These are phyloP conservation scores for Ammodytes dubius DNA, from an alignment of 2,113 vertebrate species.

Conservation along the genomic window DNA sequence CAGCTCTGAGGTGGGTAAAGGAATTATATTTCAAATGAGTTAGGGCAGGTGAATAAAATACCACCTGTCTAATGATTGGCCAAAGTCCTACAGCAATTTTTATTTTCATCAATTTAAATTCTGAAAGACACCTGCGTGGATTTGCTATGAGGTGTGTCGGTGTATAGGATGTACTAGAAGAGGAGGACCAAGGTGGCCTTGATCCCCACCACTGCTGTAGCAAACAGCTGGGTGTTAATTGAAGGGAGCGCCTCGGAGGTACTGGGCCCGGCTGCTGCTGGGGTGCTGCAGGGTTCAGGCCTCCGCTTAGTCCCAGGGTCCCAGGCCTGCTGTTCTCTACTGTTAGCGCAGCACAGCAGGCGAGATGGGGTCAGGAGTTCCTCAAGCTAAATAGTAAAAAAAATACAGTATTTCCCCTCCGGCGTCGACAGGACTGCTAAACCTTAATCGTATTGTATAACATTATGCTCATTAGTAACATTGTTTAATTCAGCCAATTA, in stretches of 20 bases:
- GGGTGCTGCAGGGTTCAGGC: conserved; percentile 61
- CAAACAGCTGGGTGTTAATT: conserved; percentile 80
- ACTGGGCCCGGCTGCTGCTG: conserved; percentile 62
- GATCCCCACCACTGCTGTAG: conserved; percentile 56
- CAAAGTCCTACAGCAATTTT: not conserved
- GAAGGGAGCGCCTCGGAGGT: conserved; percentile 66
- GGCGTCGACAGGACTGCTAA: not conserved
- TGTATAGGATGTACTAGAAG: conserved; percentile 16
- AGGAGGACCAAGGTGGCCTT: conserved; percentile 46
- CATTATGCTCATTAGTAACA: not conserved
- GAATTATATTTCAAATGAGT: not conserved
- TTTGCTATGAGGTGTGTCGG: conserved; percentile 1
- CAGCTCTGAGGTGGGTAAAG: not conserved
- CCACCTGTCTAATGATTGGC: not conserved
- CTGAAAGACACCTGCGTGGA: not conserved
- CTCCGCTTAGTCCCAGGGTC: conserved; percentile 71
- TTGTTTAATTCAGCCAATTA: not conserved
- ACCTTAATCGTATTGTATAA: not conserved
- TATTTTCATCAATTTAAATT: not conserved
- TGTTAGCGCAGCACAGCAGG: conserved; percentile 68
- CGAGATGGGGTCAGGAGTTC: conserved; percentile 55
- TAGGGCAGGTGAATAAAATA: not conserved
- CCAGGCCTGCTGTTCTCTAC: conserved; percentile 78
- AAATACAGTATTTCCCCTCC: conserved; percentile 29
- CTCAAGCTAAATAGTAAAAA: conserved; percentile 38